Conservation (phyloP, 2,113 vertebrate species). For the Panthera uncia region DNA sequence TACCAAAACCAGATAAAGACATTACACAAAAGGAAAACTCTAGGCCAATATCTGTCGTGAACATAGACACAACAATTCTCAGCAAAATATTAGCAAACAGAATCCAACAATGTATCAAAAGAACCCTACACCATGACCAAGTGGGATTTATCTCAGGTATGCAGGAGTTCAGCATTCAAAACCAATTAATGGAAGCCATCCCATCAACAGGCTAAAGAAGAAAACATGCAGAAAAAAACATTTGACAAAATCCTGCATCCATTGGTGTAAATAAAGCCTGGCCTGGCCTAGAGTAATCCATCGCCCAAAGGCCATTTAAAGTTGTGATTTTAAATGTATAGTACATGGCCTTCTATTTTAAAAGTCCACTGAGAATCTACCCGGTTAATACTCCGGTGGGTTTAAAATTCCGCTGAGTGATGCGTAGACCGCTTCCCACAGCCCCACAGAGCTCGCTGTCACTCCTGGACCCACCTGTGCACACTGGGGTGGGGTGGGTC, state of each 20-base stretch:
- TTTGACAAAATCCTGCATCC: too few relatives aligned
- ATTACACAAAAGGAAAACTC: background rate
- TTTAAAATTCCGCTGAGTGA: too few relatives aligned
- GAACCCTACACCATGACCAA: background rate
- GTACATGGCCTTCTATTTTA: background rate
- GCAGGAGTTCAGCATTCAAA: background rate
- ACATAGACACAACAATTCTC: accelerated
- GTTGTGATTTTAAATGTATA: background rate
- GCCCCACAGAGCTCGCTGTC: background rate
- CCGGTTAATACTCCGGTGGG: accelerated
- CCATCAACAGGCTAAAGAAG: background rate
- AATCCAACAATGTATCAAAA: background rate
- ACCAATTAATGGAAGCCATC: background rate
- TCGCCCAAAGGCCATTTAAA: background rate
- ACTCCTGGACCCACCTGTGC: too few relatives aligned
- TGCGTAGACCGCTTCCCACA: too few relatives aligned
- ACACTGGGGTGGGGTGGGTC: background rate
- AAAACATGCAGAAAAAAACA: background rate
- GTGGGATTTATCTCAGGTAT: background rate
- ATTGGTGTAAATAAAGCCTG: background rate
- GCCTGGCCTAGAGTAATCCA: background rate
- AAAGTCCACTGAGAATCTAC: background rate
- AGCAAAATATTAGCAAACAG: background rate
- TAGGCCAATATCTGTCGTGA: background rate
- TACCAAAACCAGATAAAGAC: background rate